A percentile compares a stretch with the other conserved stretches of the same genome.
Evolutionary conservation across 2,113 vertebrate genomes (phyloP).

Genomic region (Chloropsis cyanopogon): DNA sequence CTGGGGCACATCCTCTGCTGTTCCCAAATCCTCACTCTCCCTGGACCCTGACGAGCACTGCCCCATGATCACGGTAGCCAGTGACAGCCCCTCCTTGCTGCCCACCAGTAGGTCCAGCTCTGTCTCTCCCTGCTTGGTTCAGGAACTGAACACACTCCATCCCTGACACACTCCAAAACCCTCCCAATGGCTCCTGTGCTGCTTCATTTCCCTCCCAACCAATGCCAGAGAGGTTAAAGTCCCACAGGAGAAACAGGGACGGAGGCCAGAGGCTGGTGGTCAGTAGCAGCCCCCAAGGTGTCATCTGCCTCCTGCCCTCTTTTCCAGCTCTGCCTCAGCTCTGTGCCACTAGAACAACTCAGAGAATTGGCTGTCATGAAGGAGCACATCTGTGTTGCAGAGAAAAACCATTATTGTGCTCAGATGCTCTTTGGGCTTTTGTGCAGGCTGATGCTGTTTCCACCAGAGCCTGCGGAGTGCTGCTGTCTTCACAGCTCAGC

Average conservation of each 20-base stretch:
- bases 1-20: neutral
- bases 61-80: neutral
- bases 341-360: neutral
- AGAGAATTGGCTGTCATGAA: neutral
- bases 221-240: neutral
- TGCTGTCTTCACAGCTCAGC: neutral
- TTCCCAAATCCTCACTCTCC: neutral
- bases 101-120: neutral
- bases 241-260: neutral
- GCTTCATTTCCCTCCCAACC: neutral
- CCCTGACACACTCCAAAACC: neutral
- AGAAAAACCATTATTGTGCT: neutral
- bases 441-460: neutral
- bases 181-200: accelerated
- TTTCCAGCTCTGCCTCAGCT: neutral
- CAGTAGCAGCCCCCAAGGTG: accelerated
- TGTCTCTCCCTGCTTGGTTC: neutral
- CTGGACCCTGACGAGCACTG: neutral
- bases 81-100: neutral
- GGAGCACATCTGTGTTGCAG: neutral
- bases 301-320: neutral
- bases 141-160: neutral
- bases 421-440: neutral
- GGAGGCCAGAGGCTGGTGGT: neutral
- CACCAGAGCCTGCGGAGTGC: neutral